Percentiles rank a stretch among this genome's conserved stretches.
Conservation (phyloP, 2,888 invertebrate genomes). For the Dastarcus helophoroides region DNA sequence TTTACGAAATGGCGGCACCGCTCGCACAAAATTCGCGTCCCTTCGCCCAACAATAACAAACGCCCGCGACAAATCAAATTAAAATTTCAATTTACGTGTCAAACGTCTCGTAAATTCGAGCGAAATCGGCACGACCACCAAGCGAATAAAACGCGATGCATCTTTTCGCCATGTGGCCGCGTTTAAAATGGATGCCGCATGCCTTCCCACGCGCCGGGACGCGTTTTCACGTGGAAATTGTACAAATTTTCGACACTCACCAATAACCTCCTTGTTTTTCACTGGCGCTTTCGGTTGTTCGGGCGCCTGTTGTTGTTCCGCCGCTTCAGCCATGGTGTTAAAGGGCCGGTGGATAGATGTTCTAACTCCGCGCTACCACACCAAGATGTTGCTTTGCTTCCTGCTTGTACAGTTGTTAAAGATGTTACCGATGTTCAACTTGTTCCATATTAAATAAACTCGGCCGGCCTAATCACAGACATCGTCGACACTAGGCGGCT, state of each 20-base stretch:
- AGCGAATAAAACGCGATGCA: no score
- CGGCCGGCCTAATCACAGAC: constrained; percentile 2
- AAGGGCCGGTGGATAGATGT: constrained; percentile 65
- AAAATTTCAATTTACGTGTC: no score
- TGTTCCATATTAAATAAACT: constrained; percentile 26
- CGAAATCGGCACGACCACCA: no score
- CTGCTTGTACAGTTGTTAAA: constrained; percentile 44
- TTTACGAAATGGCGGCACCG: no score
- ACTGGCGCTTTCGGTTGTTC: constrained; percentile 44
- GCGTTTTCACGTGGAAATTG: constrained; percentile 12
- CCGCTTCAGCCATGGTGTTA: constrained; percentile 86
- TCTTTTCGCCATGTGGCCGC: constrained; percentile 31
- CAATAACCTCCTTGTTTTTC: constrained; percentile 81
- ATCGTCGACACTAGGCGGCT: constrained; percentile 5
- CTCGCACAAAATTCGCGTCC: no score
- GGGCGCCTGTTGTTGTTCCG: constrained; percentile 53
- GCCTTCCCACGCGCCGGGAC: constrained; percentile 18
- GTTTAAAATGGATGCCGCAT: constrained; percentile 33
- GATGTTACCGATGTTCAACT: constrained; percentile 30
- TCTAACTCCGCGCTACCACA: constrained; percentile 68
- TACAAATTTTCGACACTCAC: constrained; percentile 44
- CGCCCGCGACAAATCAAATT: no score
- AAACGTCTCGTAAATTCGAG: no score
- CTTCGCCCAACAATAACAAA: no score
- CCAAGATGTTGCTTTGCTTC: constrained; percentile 60